A percentile compares a stretch with the other conserved stretches of the same genome.
phyloP scores from a whole-genome alignment of 2,888 invertebrate species.

The Seladonia tumulorum region DNA sequence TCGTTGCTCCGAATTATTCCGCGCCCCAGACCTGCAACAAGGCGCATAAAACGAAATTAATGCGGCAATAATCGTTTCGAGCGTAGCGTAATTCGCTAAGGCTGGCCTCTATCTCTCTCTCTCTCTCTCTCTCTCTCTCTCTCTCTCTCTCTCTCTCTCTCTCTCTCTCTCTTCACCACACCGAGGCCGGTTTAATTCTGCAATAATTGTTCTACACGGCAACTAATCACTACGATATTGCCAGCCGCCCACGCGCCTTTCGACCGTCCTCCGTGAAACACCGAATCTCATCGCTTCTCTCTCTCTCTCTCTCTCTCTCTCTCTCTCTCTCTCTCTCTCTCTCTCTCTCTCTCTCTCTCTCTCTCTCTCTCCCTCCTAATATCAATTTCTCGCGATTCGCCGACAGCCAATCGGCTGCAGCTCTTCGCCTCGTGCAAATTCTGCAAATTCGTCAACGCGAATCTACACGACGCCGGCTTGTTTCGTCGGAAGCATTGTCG shows the following conservation, averaged over 20 bases:
- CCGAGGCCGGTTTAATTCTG: slow-evolving; percentile 63
- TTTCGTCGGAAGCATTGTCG: neutral
- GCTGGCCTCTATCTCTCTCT: slow-evolving; percentile 28
- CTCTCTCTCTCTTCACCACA: neutral
- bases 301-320: no score
- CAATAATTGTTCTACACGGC: slow-evolving; percentile 72
- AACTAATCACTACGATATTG: slow-evolving; percentile 67
- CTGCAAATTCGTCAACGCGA: neutral
- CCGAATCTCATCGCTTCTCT: slow-evolving; percentile 15
- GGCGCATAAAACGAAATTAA: slow-evolving; percentile 71
- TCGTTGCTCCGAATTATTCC: slow-evolving; percentile 71
- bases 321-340: no score
- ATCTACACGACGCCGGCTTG: neutral
- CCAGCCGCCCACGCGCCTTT: slow-evolving; percentile 2
- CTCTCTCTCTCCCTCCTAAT: neutral
- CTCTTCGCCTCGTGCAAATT: neutral
- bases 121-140: no score
- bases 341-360: neutral
- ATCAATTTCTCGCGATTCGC: slow-evolving; percentile 14
- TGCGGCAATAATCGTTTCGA: slow-evolving; percentile 69
- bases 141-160: no score
- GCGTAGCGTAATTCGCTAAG: slow-evolving; percentile 61
- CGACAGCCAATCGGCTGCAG: neutral
- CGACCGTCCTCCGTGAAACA: neutral
- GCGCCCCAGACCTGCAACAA: slow-evolving; percentile 70